A percentile compares a stretch with the other conserved stretches of the same genome.
Evolutionary conservation across 2,888 invertebrate species (phyloP).

Genomic region (Neoascia interrupta): DNA sequence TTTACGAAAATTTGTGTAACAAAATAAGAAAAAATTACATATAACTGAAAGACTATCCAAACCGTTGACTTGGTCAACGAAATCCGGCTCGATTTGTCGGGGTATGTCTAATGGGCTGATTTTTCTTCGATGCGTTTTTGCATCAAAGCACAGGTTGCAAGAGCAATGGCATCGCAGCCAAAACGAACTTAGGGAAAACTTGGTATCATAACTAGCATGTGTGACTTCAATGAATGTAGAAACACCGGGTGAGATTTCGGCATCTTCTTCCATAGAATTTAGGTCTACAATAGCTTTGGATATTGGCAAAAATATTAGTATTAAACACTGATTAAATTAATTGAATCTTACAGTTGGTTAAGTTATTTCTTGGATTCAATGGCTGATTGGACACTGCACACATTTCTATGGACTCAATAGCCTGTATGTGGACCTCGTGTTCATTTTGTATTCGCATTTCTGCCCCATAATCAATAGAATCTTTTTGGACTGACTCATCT

Average conservation of each 20-base stretch:
- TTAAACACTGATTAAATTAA: too few species aligned
- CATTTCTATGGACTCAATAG: too few species aligned
- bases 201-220: conserved; percentile 26
- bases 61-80: conserved; percentile 74
- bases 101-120: conserved; percentile 81
- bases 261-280: not conserved
- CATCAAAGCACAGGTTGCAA: conserved; percentile 82
- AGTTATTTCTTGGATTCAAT: too few species aligned
- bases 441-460: too few species aligned
- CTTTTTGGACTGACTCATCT: too few species aligned
- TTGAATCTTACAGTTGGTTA: too few species aligned
- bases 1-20: not conserved
- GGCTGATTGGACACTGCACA: too few species aligned
- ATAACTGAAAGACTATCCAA: conserved; percentile 76
- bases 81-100: conserved; percentile 77
- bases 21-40: conserved; percentile 79
- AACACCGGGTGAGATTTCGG: too few species aligned
- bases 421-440: too few species aligned
- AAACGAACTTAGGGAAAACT: conserved; percentile 65
- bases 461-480: too few species aligned
- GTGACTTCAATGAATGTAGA: conserved; percentile 10
- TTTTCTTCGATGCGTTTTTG: conserved; percentile 81
- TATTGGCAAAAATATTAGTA: too few species aligned
- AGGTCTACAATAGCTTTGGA: not conserved
- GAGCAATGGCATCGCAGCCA: conserved; percentile 76